These are phyloP conservation scores for Heliconius eleuchia DNA, from an alignment of 1,140 invertebrate species.

Conservation along the genomic window DNA sequence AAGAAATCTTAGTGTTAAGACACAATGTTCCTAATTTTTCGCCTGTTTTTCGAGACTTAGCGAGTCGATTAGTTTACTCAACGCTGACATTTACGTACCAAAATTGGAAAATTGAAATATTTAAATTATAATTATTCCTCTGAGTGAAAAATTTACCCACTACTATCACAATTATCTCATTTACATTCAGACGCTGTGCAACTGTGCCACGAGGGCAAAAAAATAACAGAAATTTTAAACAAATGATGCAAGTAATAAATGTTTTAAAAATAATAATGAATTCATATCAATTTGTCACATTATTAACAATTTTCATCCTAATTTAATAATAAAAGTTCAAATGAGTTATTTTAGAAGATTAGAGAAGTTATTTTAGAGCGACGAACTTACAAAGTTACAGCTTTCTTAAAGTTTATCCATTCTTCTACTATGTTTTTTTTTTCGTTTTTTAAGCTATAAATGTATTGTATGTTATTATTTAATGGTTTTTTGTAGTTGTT, in stretches of 20 bases:
- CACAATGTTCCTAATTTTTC: too few species aligned
- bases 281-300: conserved; percentile 24
- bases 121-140: too few species aligned
- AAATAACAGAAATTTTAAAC: too few species aligned
- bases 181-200: too few species aligned
- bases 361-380: conserved; percentile 15
- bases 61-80: too few species aligned
- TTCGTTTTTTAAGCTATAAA: background rate
- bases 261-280: background rate
- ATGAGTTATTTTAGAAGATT: background rate
- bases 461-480: background rate
- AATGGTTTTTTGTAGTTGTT: background rate
- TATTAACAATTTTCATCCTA: conserved; percentile 17
- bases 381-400: conserved; percentile 7
- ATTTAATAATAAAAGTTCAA: conserved; percentile 24
- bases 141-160: background rate
- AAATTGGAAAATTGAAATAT: too few species aligned
- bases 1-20: too few species aligned
- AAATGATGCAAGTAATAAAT: too few species aligned
- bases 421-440: background rate
- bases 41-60: too few species aligned
- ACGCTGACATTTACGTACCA: too few species aligned
- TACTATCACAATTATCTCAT: background rate
- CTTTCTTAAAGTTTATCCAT: conserved; percentile 16
- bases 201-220: too few species aligned